A percentile compares a stretch with the other conserved stretches of the same genome.
Conservation (phyloP, 2,113 vertebrate species). For the Zosterops borbonicus region DNA sequence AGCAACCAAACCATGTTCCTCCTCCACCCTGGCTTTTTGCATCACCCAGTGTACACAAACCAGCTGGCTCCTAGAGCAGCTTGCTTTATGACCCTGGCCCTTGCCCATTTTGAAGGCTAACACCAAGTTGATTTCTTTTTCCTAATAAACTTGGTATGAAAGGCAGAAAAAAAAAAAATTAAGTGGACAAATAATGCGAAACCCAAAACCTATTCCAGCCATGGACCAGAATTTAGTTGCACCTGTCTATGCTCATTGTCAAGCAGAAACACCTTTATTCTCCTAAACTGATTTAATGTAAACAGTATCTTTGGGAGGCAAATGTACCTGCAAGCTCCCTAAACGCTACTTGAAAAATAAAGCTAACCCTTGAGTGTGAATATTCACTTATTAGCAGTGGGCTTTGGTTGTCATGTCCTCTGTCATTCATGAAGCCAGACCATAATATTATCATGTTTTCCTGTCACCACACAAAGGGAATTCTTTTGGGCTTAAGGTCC, state of each 20-base stretch:
- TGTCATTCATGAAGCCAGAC: neutral
- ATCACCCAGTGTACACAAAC: neutral
- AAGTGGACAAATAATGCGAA: neutral
- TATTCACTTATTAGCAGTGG: neutral
- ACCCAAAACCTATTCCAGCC: neutral
- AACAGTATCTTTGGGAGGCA: neutral
- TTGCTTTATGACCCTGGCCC: neutral
- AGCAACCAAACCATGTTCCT: neutral
- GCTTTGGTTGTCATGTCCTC: neutral
- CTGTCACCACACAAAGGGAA: neutral
- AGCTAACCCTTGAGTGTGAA: neutral
- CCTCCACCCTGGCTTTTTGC: neutral
- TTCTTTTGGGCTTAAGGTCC: neutral
- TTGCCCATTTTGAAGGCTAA: neutral
- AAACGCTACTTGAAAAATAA: neutral
- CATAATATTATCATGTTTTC: neutral
- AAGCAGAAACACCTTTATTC: neutral
- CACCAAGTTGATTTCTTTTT: neutral
- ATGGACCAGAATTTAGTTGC: neutral
- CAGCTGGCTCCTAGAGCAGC: neutral
- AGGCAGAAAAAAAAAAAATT: neutral
- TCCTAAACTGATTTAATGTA: neutral
- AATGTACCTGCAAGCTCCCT: fast-evolving
- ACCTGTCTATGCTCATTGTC: neutral
- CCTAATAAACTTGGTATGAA: neutral